Conservation (phyloP, 2,113 vertebrate genomes). For the Dendrocopos noguchii region DNA sequence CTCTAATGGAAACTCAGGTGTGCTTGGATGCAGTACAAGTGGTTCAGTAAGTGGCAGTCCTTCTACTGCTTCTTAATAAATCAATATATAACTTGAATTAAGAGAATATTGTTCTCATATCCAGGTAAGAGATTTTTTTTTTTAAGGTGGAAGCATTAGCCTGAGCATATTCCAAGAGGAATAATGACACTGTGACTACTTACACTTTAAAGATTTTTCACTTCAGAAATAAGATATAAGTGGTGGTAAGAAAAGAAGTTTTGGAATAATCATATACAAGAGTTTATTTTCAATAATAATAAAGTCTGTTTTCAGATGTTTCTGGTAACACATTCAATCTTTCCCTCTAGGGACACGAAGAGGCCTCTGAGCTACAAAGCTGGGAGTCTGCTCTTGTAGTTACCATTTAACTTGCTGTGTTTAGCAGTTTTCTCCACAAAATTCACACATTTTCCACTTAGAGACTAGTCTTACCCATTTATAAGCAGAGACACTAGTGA, state of each 20-base stretch:
- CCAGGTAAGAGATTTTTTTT: background rate
- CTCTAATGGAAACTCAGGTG: background rate
- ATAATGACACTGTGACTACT: background rate
- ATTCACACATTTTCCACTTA: background rate
- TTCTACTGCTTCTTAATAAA: no score
- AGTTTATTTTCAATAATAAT: background rate
- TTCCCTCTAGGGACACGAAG: background rate
- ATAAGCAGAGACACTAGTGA: background rate
- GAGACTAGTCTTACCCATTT: background rate
- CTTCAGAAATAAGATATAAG: background rate
- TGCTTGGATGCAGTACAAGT: background rate
- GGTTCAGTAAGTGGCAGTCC: background rate
- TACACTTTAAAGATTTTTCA: background rate
- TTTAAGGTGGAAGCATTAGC: background rate
- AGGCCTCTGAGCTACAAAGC: background rate
- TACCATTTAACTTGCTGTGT: background rate
- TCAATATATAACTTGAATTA: background rate
- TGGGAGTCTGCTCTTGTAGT: background rate
- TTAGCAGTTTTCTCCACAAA: background rate
- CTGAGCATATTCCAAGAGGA: background rate
- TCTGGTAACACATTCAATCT: background rate
- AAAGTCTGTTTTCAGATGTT: background rate
- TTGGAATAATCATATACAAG: background rate
- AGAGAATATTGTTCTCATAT: background rate
- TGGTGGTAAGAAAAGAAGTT: background rate